Evolutionary conservation across 1,140 invertebrate species (phyloP), one percentile per base, ranked within the genome.

Genomic region (Tetraneura akinire): DNA sequence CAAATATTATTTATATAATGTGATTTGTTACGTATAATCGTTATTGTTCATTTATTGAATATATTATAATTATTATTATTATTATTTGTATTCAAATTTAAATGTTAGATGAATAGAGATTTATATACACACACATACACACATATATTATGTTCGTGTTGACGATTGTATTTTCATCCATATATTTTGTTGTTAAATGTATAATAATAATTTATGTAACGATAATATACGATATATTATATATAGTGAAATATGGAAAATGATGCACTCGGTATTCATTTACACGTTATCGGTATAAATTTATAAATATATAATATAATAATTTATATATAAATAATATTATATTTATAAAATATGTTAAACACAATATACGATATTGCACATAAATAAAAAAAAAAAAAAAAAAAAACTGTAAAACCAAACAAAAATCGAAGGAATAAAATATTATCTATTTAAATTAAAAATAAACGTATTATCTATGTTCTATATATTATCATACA

Each of bases 121-220:
- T 3, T n/a, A 37, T 64, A 37, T 5, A n/a, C n/a, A 37, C n/a
- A 64, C 32, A n/a, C 13, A 64, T 8, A 62, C 9, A 18, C 29
- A 29, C 29, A 10, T 9, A 57, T 37, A 37, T 37, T 18, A 64
- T 32, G 10, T 29, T 1, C 62, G 18, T 64, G 32, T 64, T 64
- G 32, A 42, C 32, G 32, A 64, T 64, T 64, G 18, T 64, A 64
- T 37, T 37, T 37, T 42, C n/a, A 64, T 11, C 62, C 10, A 37
- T 64, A 37, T 64, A n/a, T n/a, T n/a, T n/a, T n/a, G n/a, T 64
- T 64, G 62, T 64, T 64, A 32, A 64, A 64, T 64, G 62, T 64
- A 64, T 64, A 64, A 64, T 64, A 64, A 37, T 37, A 37, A 64
- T 64, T 60, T 60, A 60, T 60, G 55, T 60, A 60, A 42, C 32